A percentile compares a stretch with the other conserved stretches of the same genome.
phyloP scores from a whole-genome alignment of 2,888 invertebrate species.

The Gnatocerus cornutus region DNA sequence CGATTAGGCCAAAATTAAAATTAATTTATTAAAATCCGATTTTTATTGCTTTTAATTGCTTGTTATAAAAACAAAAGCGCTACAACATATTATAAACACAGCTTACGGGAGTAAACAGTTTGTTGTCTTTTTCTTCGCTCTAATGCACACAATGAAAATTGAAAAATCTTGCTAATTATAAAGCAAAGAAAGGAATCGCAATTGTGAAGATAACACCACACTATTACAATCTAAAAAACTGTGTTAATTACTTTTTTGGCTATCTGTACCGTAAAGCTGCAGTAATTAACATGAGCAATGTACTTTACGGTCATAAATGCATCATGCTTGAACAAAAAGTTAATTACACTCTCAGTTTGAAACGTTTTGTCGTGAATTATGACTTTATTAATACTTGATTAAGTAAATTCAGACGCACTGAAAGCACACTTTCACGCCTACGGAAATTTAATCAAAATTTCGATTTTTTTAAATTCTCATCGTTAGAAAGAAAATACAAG shows the following conservation, averaged over 20 bases:
- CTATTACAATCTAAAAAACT: neutral
- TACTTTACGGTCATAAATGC: constrained; percentile 5
- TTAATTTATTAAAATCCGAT: no score
- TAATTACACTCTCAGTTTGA: neutral
- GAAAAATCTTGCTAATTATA: no score
- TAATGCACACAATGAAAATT: no score
- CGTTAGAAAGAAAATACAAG: neutral
- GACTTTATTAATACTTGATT: neutral
- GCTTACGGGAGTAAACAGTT: no score
- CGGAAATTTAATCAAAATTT: neutral
- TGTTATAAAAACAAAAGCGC: no score
- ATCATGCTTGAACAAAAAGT: neutral
- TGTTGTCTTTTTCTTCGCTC: no score
- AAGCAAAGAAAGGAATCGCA: no score
- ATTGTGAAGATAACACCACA: no score
- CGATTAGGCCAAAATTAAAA: no score
- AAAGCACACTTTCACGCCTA: neutral
- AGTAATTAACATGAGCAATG: constrained; percentile 10
- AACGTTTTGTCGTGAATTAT: constrained; percentile 1
- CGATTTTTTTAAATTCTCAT: neutral
- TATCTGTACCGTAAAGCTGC: constrained; percentile 3
- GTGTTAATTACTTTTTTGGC: constrained; percentile 9
- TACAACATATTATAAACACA: no score
- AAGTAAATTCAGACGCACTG: neutral
- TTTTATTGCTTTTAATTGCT: no score